These are phyloP conservation scores for Chrysocyon brachyurus DNA, from an alignment of 2,797 vertebrate species.

Conservation along the genomic window DNA sequence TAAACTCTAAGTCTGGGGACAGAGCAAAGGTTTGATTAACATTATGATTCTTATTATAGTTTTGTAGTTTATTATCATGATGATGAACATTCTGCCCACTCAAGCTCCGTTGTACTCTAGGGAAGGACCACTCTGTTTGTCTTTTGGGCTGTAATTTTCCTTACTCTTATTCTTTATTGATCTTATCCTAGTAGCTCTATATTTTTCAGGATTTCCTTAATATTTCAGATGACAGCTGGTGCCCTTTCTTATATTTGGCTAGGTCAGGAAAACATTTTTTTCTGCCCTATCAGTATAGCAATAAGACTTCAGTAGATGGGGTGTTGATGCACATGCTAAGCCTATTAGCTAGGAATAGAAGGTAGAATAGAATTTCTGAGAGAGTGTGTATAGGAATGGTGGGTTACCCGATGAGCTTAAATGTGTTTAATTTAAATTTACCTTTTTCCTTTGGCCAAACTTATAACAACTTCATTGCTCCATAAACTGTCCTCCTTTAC, in stretches of 20 bases:
- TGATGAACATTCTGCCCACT: background rate
- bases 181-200: background rate
- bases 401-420: background rate
- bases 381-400: background rate
- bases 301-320: background rate
- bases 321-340: background rate
- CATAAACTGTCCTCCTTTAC: background rate
- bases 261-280: constrained; percentile 48
- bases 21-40: background rate
- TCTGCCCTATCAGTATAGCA: background rate
- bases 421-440: background rate
- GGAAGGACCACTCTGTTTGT: background rate
- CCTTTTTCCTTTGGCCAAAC: constrained; percentile 21
- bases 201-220: constrained; percentile 42
- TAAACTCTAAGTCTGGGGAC: background rate
- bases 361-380: background rate
- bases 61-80: background rate
- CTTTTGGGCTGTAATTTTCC: constrained; percentile 12
- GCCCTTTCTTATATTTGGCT: constrained; percentile 36
- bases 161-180: background rate
- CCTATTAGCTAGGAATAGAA: background rate
- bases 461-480: background rate
- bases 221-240: constrained; percentile 60
- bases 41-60: background rate
- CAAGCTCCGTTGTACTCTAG: background rate